Conservation (phyloP, 2,797 vertebrate genomes). For the Sciurus carolinensis region DNA sequence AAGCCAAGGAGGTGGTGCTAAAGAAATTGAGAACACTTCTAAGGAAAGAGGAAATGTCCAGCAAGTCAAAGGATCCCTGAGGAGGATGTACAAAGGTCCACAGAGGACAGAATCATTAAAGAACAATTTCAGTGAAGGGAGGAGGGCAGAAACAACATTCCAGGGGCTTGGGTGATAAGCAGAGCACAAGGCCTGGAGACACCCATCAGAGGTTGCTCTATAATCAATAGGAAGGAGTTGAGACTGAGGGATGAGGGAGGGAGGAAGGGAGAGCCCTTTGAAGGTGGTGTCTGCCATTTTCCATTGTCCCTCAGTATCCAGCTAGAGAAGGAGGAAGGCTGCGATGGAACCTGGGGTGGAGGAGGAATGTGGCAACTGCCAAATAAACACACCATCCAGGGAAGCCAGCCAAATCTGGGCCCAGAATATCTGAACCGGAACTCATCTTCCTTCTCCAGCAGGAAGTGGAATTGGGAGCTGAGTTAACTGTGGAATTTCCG, state of each 20-base stretch:
- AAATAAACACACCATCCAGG: constrained; percentile 74
- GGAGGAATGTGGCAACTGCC: constrained; percentile 66
- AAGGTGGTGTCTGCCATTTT: not conserved
- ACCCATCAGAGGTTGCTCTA: not conserved
- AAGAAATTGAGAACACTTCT: constrained; percentile 37
- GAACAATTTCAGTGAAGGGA: not conserved
- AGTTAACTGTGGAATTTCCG: constrained; percentile 84
- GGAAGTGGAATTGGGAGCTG: constrained; percentile 78
- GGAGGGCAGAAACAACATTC: not conserved
- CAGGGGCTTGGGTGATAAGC: not conserved
- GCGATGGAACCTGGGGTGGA: not conserved
- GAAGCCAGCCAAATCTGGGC: constrained; percentile 78
- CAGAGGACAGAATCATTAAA: not conserved
- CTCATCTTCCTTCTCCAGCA: constrained; percentile 78
- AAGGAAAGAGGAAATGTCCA: constrained; percentile 61
- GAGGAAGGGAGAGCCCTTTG: constrained; percentile 1
- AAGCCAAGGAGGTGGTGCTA: constrained; percentile 52
- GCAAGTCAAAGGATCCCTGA: not conserved
- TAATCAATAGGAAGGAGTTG: not conserved
- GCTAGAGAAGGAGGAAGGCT: constrained; percentile 1
- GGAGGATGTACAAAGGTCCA: constrained; percentile 31
- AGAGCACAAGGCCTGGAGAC: not conserved
- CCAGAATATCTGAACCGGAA: constrained; percentile 83
- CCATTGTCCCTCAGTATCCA: not conserved
- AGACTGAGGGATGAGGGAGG: not conserved